Conservation (phyloP, 2,888 invertebrate species). For the Homarus gammarus region DNA sequence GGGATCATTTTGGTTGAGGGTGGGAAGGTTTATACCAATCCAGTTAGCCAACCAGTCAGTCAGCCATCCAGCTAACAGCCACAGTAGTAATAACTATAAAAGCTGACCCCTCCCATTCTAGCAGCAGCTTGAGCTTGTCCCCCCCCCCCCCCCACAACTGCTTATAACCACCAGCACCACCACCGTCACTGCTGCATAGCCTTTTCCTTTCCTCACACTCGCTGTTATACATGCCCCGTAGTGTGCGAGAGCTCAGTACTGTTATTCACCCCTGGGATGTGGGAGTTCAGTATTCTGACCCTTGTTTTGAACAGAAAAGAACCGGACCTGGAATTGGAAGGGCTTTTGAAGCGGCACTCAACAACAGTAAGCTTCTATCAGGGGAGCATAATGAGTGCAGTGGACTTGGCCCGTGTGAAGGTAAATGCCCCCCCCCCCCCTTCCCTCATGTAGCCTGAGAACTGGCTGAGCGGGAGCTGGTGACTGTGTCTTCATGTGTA, state of each 20-base stretch:
- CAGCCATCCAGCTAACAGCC: slow-evolving; percentile 25
- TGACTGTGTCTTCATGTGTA: slow-evolving; percentile 74
- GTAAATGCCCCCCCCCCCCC: slow-evolving; percentile 75
- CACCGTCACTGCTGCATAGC: slow-evolving; percentile 14
- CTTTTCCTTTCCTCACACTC: slow-evolving; percentile 43
- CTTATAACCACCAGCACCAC: slow-evolving; percentile 20
- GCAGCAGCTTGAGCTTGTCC: slow-evolving; percentile 16
- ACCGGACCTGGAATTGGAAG: slow-evolving; percentile 83
- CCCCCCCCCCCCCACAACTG: slow-evolving; percentile 6
- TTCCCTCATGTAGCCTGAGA: slow-evolving; percentile 68
- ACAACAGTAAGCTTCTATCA: slow-evolving; percentile 83
- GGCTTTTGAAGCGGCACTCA: slow-evolving; percentile 83
- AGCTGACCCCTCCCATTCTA: slow-evolving; percentile 29
- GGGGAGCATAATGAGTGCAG: slow-evolving; percentile 83
- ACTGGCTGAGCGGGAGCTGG: slow-evolving; percentile 70
- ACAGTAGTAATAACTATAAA: slow-evolving; percentile 2
- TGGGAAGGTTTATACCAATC: not conserved
- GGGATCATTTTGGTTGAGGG: not conserved
- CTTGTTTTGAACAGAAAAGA: slow-evolving; percentile 79
- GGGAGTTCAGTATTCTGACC: slow-evolving; percentile 73
- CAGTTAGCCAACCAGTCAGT: slow-evolving; percentile 6
- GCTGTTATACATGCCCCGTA: slow-evolving; percentile 36
- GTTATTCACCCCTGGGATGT: slow-evolving; percentile 57
- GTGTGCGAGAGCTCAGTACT: slow-evolving; percentile 51
- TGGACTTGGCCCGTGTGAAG: slow-evolving; percentile 82